Percentiles rank a stretch among this genome's conserved stretches.
Conservation (phyloP, 1,140 invertebrate species). For the Drosophila sp. region DNA sequence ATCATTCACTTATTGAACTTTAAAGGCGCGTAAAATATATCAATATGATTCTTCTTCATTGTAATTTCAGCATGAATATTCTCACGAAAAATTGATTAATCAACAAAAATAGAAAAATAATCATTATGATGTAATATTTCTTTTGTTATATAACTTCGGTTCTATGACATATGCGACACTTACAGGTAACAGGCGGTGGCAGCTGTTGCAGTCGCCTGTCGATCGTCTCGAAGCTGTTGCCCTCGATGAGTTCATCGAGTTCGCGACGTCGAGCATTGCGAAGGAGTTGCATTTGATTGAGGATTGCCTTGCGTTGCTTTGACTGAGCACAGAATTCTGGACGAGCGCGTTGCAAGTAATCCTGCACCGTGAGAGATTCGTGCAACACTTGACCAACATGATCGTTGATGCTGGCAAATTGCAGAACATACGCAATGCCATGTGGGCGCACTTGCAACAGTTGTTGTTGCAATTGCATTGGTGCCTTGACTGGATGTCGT, state of each 20-base stretch:
- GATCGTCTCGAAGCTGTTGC: slow-evolving; percentile 55
- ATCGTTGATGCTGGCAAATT: slow-evolving; percentile 12
- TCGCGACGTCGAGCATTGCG: slow-evolving; percentile 63
- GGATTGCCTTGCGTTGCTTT: slow-evolving; percentile 77
- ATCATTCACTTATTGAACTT: too few relatives aligned
- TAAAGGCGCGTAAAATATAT: too few relatives aligned
- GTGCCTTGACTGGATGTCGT: not conserved
- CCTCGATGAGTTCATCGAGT: slow-evolving; percentile 66
- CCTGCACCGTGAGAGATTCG: slow-evolving; percentile 56
- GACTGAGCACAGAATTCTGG: slow-evolving; percentile 72
- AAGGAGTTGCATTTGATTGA: slow-evolving; percentile 76
- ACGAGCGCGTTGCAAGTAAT: slow-evolving; percentile 67
- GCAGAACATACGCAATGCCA: slow-evolving; percentile 57
- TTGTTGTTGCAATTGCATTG: slow-evolving; percentile 11
- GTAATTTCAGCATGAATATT: too few relatives aligned
- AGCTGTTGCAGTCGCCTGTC: slow-evolving; percentile 60
- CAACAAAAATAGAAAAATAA: too few relatives aligned
- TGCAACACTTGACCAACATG: slow-evolving; percentile 22
- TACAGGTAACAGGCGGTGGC: slow-evolving; percentile 72
- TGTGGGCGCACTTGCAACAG: slow-evolving; percentile 55
- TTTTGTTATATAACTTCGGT: too few relatives aligned
- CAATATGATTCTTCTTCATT: too few relatives aligned
- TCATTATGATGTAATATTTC: too few relatives aligned
- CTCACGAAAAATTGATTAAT: too few relatives aligned
- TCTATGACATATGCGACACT: slow-evolving; percentile 15